Evolutionary conservation across 2,888 invertebrate genomes (phyloP), one percentile per base, ranked within the genome.

Genomic region (Temnothorax rugatulus): DNA sequence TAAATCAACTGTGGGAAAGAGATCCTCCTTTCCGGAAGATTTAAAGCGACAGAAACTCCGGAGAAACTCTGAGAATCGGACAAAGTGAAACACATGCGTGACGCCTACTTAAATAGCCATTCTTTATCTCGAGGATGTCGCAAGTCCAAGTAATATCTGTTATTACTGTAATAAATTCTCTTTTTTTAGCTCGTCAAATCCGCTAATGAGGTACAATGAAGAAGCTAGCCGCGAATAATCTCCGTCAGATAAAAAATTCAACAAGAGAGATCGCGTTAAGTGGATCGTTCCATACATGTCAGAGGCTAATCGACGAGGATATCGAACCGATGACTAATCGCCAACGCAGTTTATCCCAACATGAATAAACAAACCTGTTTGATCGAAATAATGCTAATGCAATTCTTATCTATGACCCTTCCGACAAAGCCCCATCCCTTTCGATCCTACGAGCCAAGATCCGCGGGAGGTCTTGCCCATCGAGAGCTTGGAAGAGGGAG

Each of bases 341-440:
- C 21, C 59, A 44, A 73, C 47, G n/a, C 18, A 11, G 18, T 34
- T 73, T 47, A 81, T 25, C 47, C 38, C 47, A 38, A 44, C 47
- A 9, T 79, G 59, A 47, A 71, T 79, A 79, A 71, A 79, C 59
- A 47, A 8, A 18, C 44, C 44, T 4, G 21, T 54, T 47, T 18
- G 71, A 34, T 47, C 59, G 59, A 59, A 81, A 73, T 73, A 73
- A 81, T 73, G 79, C 73, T 73, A 81, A 81, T 81, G 47, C 79
- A 73, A 73, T 73, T 59, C 21, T 73, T 81, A 59, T 73, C 79
- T 79, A 71, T 18, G 71, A 4, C 21, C 34, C 79, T 59, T 73
- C 73, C 79, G 59, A 71, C 79, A 73, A 59, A 59, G 21, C 4
- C 44, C 57, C 18, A 54, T 34, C 61, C 21, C 25, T 57, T 5